Base-by-base conservation (phyloP, 2,113 vertebrate species). In the Stigmatopora nigra region DNA sequence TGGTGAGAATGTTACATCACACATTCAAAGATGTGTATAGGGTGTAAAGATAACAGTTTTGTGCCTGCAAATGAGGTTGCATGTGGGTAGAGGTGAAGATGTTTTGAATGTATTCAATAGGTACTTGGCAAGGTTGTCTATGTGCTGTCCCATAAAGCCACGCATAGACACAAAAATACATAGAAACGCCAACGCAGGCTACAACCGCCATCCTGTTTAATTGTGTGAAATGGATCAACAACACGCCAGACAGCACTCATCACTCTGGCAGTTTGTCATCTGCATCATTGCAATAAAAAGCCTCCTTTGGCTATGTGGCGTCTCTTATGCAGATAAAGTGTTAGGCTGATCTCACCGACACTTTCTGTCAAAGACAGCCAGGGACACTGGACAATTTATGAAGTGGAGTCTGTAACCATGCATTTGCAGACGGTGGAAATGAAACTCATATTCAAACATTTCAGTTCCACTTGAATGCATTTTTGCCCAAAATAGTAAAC, bases 91-190 rank as follows among this genome's bases (percentile, higher is more conserved):
- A 36, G 45, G 45, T 19, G 20, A 36, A 19, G 63, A 41, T 76
- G 61, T 19, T 64, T 35, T 63, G 52, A 77, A 20, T 44, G 69
- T 71, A 70, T 73, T 75, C 63, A 67, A 67, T 75, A 68, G 67
- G 68, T 64, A 81, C 63, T 70, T 78, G 75, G 63, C 69, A 67
- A 66, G 56, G 41, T 63, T 58, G 57, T 71, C 73, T 71, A 71
- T 73, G 65, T 55, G 38, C 64, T 49, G 59, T 56, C 64, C 35
- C 36, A 60, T 41, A 41, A 41, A 60, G 58, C 11, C n/a, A 46
- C 61, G 56, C 31, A 63, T 15, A 38, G 5, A 14, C 36, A 58
- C 45, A 38, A 19, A 5, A 44, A 48, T 20, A 38, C 31, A 41
- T 19, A 8, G 4, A 62, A 51, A 51, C 38, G 1, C 36, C 44